Evolutionary conservation across 1,140 invertebrate species (phyloP), one percentile per base, ranked within the genome.

Genomic region (Drosophila repleta): DNA sequence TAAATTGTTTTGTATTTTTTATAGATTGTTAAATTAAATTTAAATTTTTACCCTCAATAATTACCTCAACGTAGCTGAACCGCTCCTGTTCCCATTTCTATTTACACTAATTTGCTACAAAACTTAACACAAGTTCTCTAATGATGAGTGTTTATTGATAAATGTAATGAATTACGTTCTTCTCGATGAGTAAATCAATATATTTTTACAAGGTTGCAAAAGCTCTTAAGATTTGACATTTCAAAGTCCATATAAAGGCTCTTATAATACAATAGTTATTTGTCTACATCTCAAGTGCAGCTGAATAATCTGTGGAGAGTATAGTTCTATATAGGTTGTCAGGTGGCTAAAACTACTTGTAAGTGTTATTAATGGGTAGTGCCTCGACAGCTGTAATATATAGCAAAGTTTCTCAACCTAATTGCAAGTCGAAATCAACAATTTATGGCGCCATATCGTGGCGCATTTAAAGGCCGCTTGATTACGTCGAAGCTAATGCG

Each of bases 401-500:
- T 13, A 37, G 21, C 3, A 39, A n/a, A 13, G 35, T 20, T 48
- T 37, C 41, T 15, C 49, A 46, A 45, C 63, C 41, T 18, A 52
- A 20, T 35, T 45, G 37, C 52, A 53, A 46, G 2, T 1, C 8
- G 26, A 55, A 62, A 48, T 69, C 29, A 53, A 48, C 11, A 45
- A 63, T 53, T 43, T 43, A 55, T 52, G 49, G 58, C 49, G 58
- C 58, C 58, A 63, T 63, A 62, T 53, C 37, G 18, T 52, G 7
- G 7, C 37, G 37, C 20, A 39, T 61, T 60, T 60, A 46, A 24
- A 55, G 51, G 21, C 35, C 41, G 21, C 35, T 67, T 67, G 65
- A 67, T 61, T 51, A 60, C 46, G 56, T 43, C 11, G 35, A 32
- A 35, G 0, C 32, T 17, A 51, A 60, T 45, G 11, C 65, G 65